Evolutionary conservation across 2,888 invertebrate genomes (phyloP).

Genomic region (Sarcophaga carnaria): DNA sequence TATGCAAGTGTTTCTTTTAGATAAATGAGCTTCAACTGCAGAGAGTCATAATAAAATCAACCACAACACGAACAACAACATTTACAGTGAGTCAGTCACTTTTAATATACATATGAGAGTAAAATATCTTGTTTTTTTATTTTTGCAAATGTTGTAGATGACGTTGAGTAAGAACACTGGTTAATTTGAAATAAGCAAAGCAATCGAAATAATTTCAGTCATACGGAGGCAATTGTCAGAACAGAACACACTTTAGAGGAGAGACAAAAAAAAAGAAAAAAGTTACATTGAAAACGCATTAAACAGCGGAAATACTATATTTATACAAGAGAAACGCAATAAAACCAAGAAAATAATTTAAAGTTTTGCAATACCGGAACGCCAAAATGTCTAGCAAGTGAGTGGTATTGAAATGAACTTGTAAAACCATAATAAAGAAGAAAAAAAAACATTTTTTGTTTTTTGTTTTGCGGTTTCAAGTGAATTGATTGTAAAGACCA

Average conservation of each 20-base stretch:
- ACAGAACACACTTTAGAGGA: background rate
- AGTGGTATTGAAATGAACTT: background rate
- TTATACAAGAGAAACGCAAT: too few species aligned
- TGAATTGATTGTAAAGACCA: conserved; percentile 34
- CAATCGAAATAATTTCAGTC: conserved; percentile 22
- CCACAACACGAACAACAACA: background rate
- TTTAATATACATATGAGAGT: background rate
- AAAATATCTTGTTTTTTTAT: background rate
- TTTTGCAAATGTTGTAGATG: background rate
- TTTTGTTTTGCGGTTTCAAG: conserved; percentile 23
- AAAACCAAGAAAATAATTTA: background rate
- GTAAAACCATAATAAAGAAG: background rate
- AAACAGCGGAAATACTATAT: background rate
- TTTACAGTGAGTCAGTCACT: background rate
- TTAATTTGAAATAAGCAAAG: conserved; percentile 5
- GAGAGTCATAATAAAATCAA: background rate
- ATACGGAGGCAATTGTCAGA: conserved; percentile 16
- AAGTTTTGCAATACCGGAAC: background rate
- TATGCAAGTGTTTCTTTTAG: background rate
- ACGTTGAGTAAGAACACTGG: background rate
- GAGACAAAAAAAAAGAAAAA: background rate
- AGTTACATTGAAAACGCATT: background rate
- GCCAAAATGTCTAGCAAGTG: conserved; percentile 29
- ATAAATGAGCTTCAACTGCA: background rate
- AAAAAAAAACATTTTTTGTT: background rate